Evolutionary conservation across 2,797 vertebrate species (phyloP), one percentile per base, ranked within the genome.

Genomic region (Luscinia luscinia): DNA sequence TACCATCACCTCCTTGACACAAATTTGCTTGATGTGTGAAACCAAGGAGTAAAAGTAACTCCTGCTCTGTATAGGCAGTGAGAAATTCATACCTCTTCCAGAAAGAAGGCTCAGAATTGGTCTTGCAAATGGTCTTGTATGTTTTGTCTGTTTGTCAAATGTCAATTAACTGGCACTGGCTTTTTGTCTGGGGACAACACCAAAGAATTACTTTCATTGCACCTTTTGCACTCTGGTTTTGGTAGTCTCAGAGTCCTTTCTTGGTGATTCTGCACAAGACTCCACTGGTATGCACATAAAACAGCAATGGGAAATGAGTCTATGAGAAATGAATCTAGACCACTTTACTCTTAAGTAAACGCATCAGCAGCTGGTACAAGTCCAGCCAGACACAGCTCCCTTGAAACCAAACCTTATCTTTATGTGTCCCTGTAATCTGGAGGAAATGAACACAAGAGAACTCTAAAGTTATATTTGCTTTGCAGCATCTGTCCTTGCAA

Each of bases 91-190:
- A 12, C 12, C 4, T n/a, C 4, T 34, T 83, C 12, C 32, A 78
- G 36, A 26, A 83, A 43, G 17, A 40, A 16, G 26, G 13, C 0
- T 3, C 40, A 87, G 45, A 61, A 67, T 57, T 38, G 38, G 14
- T 46, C 32, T 59, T 74, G 28, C 17, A 72, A 62, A 54, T 17
- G 17, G 14, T 26, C 26, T 40, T 69, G 9, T 12, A 2, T 30
- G 17, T 80, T 75, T 84, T 90, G 30, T 34, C 26, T 1, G 0
- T 75, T 75, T 74, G 30, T 57, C n/a, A 24, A 21, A 32, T 0
- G 0, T 40, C 4, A 1, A 32, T 83, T 77, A 51, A 57, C 5
- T 11, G 55, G 45, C 0, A 0, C n/a, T 81, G 36, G 8, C 11
- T 91, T 84, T 64, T 38, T 40, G 28, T 15, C 9, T 48, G 18